phyloP scores from a whole-genome alignment of 2,888 invertebrate species.

The Anaspis maculata region DNA sequence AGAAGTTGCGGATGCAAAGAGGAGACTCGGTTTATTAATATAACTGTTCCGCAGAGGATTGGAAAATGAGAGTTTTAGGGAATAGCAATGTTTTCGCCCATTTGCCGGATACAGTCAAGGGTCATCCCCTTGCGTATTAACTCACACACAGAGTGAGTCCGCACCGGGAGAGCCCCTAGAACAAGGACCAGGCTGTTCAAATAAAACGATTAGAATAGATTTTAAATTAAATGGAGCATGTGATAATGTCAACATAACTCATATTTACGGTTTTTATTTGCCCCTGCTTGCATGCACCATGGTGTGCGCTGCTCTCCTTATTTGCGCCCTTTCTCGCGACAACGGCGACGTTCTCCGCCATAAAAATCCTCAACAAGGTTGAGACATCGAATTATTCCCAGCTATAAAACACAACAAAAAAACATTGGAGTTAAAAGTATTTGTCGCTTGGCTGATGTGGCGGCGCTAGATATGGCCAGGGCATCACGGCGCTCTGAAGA shows the following conservation, averaged over 20 bases:
- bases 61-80: no score
- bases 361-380: conserved; percentile 14
- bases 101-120: conserved; percentile 1
- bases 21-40: no score
- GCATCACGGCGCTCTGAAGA: background rate
- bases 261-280: conserved; percentile 38
- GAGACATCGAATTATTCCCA: conserved; percentile 12
- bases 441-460: conserved; percentile 14
- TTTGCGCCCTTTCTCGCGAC: conserved; percentile 11
- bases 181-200: conserved; percentile 14
- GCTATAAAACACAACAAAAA: conserved; percentile 14
- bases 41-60: no score
- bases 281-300: no score
- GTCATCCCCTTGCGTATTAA: background rate
- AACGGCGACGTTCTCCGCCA: no score
- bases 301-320: background rate
- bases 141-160: no score
- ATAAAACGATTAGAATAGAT: conserved; percentile 38
- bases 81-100: no score
- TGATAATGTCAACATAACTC: conserved; percentile 42
- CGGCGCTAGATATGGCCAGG: background rate
- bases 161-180: no score
- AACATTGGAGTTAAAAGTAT: conserved; percentile 12
- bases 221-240: conserved; percentile 42
- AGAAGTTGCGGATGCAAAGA: conserved; percentile 2